Conservation (phyloP, 2,888 invertebrate genomes). For the Leucozona laternaria region DNA sequence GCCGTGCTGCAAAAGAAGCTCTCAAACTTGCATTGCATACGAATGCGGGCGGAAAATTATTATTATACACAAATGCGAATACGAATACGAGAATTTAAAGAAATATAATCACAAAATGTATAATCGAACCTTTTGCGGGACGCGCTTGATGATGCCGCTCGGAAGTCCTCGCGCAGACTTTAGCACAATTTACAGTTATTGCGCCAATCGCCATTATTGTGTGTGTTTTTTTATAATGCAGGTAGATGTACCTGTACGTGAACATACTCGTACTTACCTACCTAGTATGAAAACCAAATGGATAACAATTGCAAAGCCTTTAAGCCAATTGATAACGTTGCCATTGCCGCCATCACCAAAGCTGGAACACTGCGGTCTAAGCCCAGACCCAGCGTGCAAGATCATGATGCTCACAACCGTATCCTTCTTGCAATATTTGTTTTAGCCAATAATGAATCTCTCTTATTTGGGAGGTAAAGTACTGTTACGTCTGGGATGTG, state of each 20-base stretch:
- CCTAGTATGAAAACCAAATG: conserved; percentile 29
- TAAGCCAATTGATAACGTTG: conserved; percentile 68
- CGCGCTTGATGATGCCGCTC: conserved; percentile 64
- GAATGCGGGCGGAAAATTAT: conserved; percentile 27
- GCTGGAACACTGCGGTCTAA: not conserved
- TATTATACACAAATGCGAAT: conserved; percentile 37
- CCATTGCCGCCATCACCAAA: conserved; percentile 44
- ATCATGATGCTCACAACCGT: conserved; percentile 55
- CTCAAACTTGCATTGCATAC: conserved; percentile 19
- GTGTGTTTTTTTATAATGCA: conserved; percentile 22
- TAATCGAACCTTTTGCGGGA: conserved; percentile 67
- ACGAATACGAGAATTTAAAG: conserved; percentile 50
- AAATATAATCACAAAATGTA: conserved; percentile 53
- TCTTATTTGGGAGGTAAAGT: conserved; percentile 39
- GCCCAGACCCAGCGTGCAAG: not conserved
- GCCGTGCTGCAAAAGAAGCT: conserved; percentile 2
- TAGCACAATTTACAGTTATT: conserved; percentile 69
- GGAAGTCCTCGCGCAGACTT: conserved; percentile 52
- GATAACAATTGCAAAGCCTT: conserved; percentile 66
- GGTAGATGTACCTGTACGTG: conserved; percentile 19
- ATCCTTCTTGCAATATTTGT: conserved; percentile 54
- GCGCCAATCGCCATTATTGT: conserved; percentile 55
- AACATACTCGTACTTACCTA: no score
- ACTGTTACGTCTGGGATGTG: conserved; percentile 36
- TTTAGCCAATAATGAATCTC: conserved; percentile 62